phyloP scores from a whole-genome alignment of 64 coral and sea anemone species.

The Trachythela sp. region DNA sequence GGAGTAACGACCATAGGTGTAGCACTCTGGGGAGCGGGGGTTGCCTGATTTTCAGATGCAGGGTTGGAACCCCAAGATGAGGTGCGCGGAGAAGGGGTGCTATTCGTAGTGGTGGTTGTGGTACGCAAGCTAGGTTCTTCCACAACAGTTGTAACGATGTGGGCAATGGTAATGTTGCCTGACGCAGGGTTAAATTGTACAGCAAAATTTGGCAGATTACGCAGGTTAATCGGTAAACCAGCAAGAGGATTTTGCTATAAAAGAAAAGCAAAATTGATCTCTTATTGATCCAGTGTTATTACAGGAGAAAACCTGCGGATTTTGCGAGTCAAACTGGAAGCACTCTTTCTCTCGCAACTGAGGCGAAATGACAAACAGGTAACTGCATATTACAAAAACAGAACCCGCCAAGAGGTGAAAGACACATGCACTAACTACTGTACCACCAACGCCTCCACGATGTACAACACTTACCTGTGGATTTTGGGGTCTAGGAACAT shows the following conservation, averaged over 20 bases:
- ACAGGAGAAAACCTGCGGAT: no score
- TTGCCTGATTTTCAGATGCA: not conserved
- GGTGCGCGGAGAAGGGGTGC: not conserved
- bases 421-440: no score
- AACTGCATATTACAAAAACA: no score
- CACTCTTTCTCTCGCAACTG: no score
- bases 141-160: not conserved
- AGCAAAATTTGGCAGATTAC: constrained; percentile 5
- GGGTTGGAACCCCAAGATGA: not conserved
- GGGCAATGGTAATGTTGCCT: constrained; percentile 10
- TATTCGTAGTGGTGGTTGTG: not conserved
- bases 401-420: no score
- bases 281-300: no score
- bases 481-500: not conserved
- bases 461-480: not conserved
- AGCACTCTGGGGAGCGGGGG: not conserved
- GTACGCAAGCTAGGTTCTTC: not conserved
- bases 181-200: not conserved
- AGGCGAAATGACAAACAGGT: no score
- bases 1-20: not conserved
- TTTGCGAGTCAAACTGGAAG: no score
- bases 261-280: not conserved
- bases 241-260: not conserved
- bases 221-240: not conserved
- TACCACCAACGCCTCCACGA: no score